phyloP scores from a whole-genome alignment of 2,888 invertebrate genomes.

The Drosophila incognita region DNA sequence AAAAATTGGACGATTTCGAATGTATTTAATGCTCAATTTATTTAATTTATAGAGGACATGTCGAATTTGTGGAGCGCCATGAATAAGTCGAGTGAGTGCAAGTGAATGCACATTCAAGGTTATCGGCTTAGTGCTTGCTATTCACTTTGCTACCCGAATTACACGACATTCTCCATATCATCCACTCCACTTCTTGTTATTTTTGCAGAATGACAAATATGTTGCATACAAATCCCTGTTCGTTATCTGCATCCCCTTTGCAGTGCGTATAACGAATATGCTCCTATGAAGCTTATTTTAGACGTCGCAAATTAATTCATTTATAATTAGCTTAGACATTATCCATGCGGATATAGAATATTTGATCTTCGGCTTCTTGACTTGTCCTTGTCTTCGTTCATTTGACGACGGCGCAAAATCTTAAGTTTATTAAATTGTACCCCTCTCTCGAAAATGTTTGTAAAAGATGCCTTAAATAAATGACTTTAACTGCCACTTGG shows the following conservation, averaged over 20 bases:
- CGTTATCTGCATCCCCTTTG: not conserved
- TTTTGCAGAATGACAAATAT: not conserved
- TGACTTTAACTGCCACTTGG: slow-evolving; percentile 45
- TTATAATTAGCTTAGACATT: not conserved
- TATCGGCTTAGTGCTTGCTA: not conserved
- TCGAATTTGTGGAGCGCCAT: not conserved
- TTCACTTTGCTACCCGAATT: not conserved
- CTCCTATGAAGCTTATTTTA: not conserved
- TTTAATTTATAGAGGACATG: slow-evolving; percentile 1
- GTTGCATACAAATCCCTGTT: not conserved
- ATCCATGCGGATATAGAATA: not conserved
- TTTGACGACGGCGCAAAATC: not conserved
- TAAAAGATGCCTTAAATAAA: slow-evolving; percentile 12
- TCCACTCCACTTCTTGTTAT: not conserved
- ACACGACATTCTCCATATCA: not conserved
- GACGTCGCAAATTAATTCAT: not conserved
- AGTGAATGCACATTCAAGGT: not conserved
- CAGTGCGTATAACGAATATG: not conserved
- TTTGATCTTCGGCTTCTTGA: not conserved
- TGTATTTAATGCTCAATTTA: slow-evolving; percentile 21
- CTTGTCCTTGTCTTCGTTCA: not conserved
- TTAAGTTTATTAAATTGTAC: slow-evolving; percentile 8
- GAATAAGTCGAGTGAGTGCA: not conserved
- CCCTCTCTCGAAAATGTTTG: not conserved
- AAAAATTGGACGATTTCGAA: not conserved